These are phyloP conservation scores for Nesidiocoris tenuis DNA, from an alignment of 2,888 invertebrate species.

Conservation along the genomic window DNA sequence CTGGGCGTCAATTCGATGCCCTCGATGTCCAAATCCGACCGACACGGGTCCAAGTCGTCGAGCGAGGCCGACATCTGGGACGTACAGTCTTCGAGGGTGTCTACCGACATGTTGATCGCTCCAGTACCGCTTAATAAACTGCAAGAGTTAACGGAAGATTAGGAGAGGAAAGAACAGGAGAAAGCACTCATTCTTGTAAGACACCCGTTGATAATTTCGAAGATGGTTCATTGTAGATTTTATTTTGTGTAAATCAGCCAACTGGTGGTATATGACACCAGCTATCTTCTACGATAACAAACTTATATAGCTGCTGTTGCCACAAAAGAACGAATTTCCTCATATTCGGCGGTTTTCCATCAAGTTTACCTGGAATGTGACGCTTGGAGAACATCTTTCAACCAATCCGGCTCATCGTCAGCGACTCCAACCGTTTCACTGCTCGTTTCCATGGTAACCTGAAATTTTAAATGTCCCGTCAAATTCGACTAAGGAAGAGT, in stretches of 20 bases:
- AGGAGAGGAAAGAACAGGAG: too few relatives aligned
- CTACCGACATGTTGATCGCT: constrained; percentile 14
- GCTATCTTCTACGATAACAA: too few relatives aligned
- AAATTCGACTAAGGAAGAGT: not conserved
- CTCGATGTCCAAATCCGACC: constrained; percentile 30
- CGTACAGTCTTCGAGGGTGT: constrained; percentile 42
- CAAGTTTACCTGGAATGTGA: constrained; percentile 52
- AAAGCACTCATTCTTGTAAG: too few relatives aligned
- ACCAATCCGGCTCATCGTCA: constrained; percentile 59
- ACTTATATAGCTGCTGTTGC: too few relatives aligned
- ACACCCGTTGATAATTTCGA: too few relatives aligned
- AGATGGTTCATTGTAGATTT: too few relatives aligned
- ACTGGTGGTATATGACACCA: too few relatives aligned
- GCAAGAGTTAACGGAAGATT: too few relatives aligned
- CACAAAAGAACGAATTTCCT: not conserved
- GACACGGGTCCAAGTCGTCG: constrained; percentile 28
- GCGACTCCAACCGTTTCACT: constrained; percentile 30
- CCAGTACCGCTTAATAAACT: constrained; percentile 27
- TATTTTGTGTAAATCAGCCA: too few relatives aligned
- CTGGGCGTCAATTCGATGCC: constrained; percentile 39
- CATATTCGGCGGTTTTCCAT: too few relatives aligned
- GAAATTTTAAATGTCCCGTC: not conserved
- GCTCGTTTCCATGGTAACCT: constrained; percentile 41
- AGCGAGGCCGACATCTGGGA: constrained; percentile 32
- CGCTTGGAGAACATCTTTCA: constrained; percentile 62